Evolutionary conservation across 37 sponge, comb jelly and placozoan species (phyloP).

Genomic region (Amphimedon queenslandica): DNA sequence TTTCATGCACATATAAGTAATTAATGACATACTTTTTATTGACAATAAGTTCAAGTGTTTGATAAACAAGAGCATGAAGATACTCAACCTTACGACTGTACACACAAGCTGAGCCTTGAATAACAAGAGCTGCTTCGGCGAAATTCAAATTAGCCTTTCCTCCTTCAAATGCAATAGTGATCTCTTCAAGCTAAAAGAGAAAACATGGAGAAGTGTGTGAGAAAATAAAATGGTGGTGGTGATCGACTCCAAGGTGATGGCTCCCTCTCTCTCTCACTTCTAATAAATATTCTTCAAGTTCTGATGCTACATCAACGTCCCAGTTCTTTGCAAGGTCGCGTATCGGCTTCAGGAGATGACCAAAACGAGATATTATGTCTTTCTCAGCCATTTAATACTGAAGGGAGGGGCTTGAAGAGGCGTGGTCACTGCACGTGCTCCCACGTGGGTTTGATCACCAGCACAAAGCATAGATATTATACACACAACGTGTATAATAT

Average conservation of each 20-base stretch:
- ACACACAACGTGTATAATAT: too few relatives aligned
- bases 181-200: conserved; percentile 61
- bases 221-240: neutral
- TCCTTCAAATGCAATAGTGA: conserved; percentile 85
- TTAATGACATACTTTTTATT: conserved; percentile 65
- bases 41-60: conserved; percentile 83
- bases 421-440: too few relatives aligned
- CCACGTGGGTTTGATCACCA: too few relatives aligned
- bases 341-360: conserved; percentile 92
- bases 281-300: conserved; percentile 84
- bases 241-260: neutral
- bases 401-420: too few relatives aligned
- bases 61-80: conserved; percentile 87
- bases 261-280: conserved; percentile 40
- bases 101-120: conserved; percentile 96
- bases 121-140: conserved; percentile 96
- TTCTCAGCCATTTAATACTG: too few relatives aligned
- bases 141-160: conserved; percentile 80
- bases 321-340: conserved; percentile 94
- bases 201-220: neutral
- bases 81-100: conserved; percentile 99
- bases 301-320: conserved; percentile 91
- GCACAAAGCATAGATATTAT: too few relatives aligned
- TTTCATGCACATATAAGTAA: conserved; percentile 5
- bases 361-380: conserved; percentile 44